Percentiles rank a stretch among this genome's conserved stretches.
Conservation (phyloP, 2,113 vertebrate species). For the Scalopus aquaticus region DNA sequence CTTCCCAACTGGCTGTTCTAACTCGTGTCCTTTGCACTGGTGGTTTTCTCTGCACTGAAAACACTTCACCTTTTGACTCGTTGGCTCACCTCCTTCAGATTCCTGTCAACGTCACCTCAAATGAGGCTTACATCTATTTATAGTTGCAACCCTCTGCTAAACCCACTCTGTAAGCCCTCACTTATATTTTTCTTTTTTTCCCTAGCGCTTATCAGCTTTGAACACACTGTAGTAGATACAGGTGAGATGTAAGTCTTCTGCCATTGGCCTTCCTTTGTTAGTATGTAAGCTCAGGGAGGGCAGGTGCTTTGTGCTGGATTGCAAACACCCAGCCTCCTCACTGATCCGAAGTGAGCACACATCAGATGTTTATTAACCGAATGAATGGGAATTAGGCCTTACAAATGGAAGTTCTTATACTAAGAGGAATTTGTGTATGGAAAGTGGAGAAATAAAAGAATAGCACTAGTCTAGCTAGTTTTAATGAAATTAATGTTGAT, state of each 20-base stretch:
- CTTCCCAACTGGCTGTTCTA: not conserved
- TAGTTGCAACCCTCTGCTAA: not conserved
- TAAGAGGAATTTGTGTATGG: not conserved
- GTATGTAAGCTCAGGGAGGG: not conserved
- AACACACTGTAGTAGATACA: not conserved
- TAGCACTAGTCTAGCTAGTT: not conserved
- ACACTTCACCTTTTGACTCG: too few species aligned
- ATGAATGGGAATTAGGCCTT: not conserved
- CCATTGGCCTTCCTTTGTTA: not conserved
- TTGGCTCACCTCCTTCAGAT: not conserved
- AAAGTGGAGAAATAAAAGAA: conserved; percentile 20
- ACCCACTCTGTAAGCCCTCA: not conserved
- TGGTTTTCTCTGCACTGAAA: not conserved
- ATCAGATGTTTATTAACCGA: not conserved
- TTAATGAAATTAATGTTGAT: not conserved
- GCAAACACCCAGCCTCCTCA: not conserved
- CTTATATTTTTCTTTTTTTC: not conserved
- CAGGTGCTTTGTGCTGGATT: not conserved
- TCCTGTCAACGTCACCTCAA: not conserved
- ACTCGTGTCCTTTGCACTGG: too few species aligned
- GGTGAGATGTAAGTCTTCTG: too few species aligned
- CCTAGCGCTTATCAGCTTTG: not conserved
- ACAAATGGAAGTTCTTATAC: not conserved
- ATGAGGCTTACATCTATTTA: not conserved
- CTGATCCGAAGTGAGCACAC: not conserved